A percentile compares a stretch with the other conserved stretches of the same genome.
phyloP scores from a whole-genome alignment of 2,113 vertebrate species.

The Neogale vison region DNA sequence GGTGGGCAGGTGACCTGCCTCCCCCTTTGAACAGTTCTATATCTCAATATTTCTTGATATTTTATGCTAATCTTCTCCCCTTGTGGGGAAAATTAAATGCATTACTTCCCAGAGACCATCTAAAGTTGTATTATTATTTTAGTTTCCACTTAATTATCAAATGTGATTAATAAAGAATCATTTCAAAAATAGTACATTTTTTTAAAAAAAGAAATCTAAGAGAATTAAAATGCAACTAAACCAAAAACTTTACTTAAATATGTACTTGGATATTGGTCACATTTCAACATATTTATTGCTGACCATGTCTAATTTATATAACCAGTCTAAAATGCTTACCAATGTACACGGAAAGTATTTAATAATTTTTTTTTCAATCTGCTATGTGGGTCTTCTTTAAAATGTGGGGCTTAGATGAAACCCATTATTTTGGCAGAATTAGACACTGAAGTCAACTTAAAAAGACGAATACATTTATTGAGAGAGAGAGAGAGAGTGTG shows the following conservation, averaged over 20 bases:
- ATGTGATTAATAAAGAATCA: background rate
- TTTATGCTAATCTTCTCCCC: background rate
- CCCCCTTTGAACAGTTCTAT: background rate
- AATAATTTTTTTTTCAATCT: background rate
- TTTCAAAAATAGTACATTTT: background rate
- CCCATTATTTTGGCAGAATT: background rate
- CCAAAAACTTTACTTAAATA: conserved; percentile 2
- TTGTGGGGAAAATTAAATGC: background rate
- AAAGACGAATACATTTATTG: background rate
- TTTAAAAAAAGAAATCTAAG: background rate
- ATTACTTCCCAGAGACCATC: background rate
- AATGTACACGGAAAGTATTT: background rate
- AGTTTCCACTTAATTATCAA: background rate
- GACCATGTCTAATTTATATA: background rate
- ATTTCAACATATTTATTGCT: background rate
- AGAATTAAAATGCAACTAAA: background rate
- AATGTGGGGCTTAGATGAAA: background rate
- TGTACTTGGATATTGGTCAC: background rate
- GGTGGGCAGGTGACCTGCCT: background rate
- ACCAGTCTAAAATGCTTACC: background rate
- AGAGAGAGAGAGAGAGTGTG: background rate
- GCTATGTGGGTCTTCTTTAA: background rate
- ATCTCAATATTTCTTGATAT: background rate
- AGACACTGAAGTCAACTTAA: background rate
- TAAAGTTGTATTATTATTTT: background rate